A percentile compares a stretch with the other conserved stretches of the same genome.
Evolutionary conservation across 2,888 invertebrate genomes (phyloP).

Genomic region (Ophioninae sp.): DNA sequence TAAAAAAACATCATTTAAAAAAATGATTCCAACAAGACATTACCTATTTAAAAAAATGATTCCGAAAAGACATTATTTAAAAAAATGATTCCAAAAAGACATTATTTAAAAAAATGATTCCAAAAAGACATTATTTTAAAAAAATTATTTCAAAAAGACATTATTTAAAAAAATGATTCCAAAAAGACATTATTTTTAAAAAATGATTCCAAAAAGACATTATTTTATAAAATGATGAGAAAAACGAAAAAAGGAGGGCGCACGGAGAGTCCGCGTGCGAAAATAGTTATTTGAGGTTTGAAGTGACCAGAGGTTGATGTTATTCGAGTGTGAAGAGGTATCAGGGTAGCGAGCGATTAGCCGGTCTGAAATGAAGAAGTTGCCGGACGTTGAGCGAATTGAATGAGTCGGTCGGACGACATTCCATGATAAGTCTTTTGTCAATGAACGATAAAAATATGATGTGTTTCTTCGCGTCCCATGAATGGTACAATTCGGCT

Average conservation of each 20-base stretch:
- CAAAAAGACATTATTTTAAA: no score
- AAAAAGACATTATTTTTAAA: no score
- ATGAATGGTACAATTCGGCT: constrained; percentile 24
- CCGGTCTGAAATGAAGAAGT: constrained; percentile 66
- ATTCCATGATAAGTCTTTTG: constrained; percentile 79
- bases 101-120: no score
- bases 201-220: no score
- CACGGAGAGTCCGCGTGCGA: constrained; percentile 3
- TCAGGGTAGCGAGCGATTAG: constrained; percentile 1
- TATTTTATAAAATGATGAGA: no score
- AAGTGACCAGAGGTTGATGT: constrained; percentile 15
- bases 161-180: no score
- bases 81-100: no score
- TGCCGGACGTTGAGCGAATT: constrained; percentile 79
- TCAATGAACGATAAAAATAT: constrained; percentile 76
- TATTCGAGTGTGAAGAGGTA: constrained; percentile 1
- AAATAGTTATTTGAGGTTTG: constrained; percentile 5
- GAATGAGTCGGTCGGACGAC: constrained; percentile 79
- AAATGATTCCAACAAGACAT: no score
- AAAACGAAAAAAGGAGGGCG: not conserved
- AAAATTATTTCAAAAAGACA: no score
- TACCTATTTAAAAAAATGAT: no score
- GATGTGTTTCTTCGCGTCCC: constrained; percentile 73
- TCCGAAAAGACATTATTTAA: no score
- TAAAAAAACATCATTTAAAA: no score